Percentiles rank a stretch among this genome's conserved stretches.
These are phyloP conservation scores for Geophilus truncorum DNA, from an alignment of 2,888 invertebrate species.

Conservation along the genomic window DNA sequence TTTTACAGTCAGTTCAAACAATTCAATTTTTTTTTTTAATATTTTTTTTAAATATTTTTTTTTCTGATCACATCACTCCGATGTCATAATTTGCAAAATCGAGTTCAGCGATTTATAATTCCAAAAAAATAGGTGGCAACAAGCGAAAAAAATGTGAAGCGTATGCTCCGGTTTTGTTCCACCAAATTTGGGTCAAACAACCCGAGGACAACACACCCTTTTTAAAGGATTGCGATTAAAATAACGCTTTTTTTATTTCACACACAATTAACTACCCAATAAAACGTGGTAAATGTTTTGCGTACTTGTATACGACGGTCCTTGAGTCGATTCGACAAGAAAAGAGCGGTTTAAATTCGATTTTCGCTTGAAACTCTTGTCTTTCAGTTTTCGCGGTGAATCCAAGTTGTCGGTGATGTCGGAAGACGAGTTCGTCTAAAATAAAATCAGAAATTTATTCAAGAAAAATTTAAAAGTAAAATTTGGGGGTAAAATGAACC, in stretches of 20 bases:
- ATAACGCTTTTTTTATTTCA: neutral
- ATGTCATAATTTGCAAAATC: too few relatives aligned
- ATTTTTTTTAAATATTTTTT: too few relatives aligned
- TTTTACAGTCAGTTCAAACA: too few relatives aligned
- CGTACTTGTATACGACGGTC: neutral
- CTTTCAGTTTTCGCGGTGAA: constrained; percentile 49
- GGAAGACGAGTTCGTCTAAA: neutral
- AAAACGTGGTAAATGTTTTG: neutral
- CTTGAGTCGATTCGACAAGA: neutral
- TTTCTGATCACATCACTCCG: too few relatives aligned
- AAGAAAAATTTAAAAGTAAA: neutral
- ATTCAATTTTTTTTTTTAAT: too few relatives aligned
- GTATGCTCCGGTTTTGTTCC: neutral
- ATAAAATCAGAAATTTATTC: neutral
- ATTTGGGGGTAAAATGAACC: neutral
- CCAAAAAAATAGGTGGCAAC: neutral
- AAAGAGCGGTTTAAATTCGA: constrained; percentile 60
- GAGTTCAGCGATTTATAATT: neutral
- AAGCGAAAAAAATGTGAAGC: neutral
- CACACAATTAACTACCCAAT: neutral
- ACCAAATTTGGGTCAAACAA: neutral
- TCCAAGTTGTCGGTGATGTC: neutral
- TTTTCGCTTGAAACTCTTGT: constrained; percentile 62
- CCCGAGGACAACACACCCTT: constrained; percentile 1
- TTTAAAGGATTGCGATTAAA: neutral